Evolutionary conservation across 2,888 invertebrate genomes (phyloP).

Genomic region (Lottia scabra): DNA sequence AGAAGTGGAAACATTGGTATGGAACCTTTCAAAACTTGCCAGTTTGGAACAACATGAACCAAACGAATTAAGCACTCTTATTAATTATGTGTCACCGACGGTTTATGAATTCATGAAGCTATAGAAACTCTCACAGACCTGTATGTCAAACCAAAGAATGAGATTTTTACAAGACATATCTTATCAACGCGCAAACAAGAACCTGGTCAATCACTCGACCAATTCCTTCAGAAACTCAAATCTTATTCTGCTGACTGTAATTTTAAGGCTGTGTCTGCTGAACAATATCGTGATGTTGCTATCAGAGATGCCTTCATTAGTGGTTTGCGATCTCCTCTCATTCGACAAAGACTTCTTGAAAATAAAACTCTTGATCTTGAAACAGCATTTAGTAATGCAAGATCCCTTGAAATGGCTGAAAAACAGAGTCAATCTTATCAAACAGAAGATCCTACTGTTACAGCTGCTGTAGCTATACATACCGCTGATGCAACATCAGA

Average conservation of each 20-base stretch:
- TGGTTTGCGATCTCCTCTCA: neutral
- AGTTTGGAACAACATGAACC: neutral
- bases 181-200: neutral
- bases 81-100: neutral
- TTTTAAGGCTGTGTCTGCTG: neutral
- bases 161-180: neutral
- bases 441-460: neutral
- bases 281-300: neutral
- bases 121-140: neutral
- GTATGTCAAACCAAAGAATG: neutral
- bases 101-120: neutral
- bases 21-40: neutral
- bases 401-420: neutral
- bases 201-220: neutral
- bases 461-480: neutral
- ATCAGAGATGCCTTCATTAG: neutral
- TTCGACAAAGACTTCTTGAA: neutral
- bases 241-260: neutral
- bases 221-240: neutral
- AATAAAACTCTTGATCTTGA: neutral
- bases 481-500: neutral
- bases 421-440: neutral
- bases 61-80: neutral
- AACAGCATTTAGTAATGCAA: neutral
- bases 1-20: neutral